phyloP scores from a whole-genome alignment of 2,797 vertebrate species.

The Chrysocyon brachyurus region DNA sequence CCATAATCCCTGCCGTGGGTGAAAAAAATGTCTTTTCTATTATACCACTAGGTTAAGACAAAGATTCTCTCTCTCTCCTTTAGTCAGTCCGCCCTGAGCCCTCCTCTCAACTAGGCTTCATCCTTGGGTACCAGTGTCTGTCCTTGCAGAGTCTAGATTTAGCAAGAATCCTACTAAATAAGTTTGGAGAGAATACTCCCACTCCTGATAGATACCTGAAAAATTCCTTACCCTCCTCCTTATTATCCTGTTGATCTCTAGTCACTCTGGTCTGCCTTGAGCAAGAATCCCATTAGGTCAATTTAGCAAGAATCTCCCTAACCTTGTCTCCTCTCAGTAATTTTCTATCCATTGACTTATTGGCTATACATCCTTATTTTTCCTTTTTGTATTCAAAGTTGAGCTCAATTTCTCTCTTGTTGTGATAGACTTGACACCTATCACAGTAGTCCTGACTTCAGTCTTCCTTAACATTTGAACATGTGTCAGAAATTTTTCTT shows the following conservation, averaged over 20 bases:
- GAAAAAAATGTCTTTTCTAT: background rate
- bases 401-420: background rate
- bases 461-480: background rate
- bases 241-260: fast-evolving
- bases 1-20: background rate
- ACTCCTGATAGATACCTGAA: background rate
- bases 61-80: background rate
- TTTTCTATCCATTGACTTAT: background rate
- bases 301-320: background rate
- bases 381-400: background rate
- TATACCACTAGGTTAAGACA: background rate
- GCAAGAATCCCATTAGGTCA: background rate
- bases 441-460: background rate
- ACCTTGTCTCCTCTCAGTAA: background rate
- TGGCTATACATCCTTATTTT: background rate
- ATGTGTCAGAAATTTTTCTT: background rate
- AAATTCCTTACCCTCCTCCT: background rate
- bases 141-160: background rate
- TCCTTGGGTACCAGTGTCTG: background rate
- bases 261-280: background rate
- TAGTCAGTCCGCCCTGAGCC: background rate
- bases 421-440: background rate
- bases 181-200: background rate
- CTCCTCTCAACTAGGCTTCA: background rate
- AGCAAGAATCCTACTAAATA: background rate